Evolutionary conservation across 2,888 invertebrate species (phyloP).

Genomic region (Tachina lurida): DNA sequence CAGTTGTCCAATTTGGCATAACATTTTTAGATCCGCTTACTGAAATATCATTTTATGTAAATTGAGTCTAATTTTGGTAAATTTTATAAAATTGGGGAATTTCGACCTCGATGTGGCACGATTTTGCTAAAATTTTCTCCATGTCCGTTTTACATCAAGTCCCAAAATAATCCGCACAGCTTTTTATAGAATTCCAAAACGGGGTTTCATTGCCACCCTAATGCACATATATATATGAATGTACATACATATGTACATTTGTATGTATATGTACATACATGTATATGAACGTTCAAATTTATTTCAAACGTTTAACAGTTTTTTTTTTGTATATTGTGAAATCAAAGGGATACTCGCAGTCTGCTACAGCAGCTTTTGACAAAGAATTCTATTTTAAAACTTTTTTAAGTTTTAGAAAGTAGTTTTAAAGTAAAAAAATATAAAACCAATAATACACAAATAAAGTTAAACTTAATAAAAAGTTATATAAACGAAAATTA

Average conservation of each 20-base stretch:
- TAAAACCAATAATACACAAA: constrained; percentile 1
- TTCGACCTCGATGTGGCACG: too few species aligned
- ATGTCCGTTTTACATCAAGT: too few species aligned
- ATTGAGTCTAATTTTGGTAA: too few species aligned
- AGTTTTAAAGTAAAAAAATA: constrained; percentile 20
- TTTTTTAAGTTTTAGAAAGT: constrained; percentile 20
- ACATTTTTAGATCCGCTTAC: too few species aligned
- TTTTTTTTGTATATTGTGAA: background rate
- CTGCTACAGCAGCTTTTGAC: constrained; percentile 37
- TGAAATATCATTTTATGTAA: too few species aligned
- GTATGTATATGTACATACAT: background rate
- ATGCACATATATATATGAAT: background rate
- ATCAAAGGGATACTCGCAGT: constrained; percentile 50
- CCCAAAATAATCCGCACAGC: too few species aligned
- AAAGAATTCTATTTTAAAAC: constrained; percentile 23
- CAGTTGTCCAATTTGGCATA: too few species aligned
- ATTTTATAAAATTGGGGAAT: too few species aligned
- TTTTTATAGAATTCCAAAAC: too few species aligned
- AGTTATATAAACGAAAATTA: constrained; percentile 28
- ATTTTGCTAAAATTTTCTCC: too few species aligned
- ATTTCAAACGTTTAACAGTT: background rate
- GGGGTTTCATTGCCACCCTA: too few species aligned
- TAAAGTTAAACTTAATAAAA: constrained; percentile 34
- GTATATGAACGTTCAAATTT: constrained; percentile 1
- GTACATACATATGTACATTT: background rate